Evolutionary conservation across 1,140 invertebrate genomes (phyloP).

Genomic region (Wiebesia pumilae): DNA sequence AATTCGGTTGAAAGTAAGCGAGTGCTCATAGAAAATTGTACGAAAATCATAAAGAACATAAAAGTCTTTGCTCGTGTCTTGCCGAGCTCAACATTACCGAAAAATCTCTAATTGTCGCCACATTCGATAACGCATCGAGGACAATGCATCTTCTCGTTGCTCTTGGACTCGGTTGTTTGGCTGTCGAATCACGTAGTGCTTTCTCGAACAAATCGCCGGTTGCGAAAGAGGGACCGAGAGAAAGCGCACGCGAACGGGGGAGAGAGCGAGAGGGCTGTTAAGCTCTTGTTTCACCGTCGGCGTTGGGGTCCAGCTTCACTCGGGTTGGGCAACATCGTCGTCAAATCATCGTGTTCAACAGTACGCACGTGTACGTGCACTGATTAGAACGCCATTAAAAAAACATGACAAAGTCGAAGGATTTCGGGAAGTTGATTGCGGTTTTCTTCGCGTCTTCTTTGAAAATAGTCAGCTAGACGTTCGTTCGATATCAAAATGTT

Average conservation of each 20-base stretch:
- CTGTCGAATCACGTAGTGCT: slow-evolving; percentile 38
- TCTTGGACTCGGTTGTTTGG: slow-evolving; percentile 1
- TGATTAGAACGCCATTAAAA: not conserved
- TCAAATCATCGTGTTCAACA: slow-evolving; percentile 20
- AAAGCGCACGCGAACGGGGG: not conserved
- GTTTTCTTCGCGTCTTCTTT: not conserved
- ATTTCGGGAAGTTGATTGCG: not conserved
- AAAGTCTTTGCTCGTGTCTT: not conserved
- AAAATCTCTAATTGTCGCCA: not conserved
- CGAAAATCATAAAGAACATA: not conserved
- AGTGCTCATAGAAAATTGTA: too few relatives aligned
- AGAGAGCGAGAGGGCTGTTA: slow-evolving; percentile 12
- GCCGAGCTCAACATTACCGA: slow-evolving; percentile 19
- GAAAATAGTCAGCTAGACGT: not conserved
- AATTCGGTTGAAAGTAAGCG: too few relatives aligned
- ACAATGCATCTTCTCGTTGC: slow-evolving; percentile 37
- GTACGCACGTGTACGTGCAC: not conserved
- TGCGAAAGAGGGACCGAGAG: slow-evolving; percentile 2
- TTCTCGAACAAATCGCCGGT: slow-evolving; percentile 34
- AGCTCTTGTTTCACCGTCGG: slow-evolving; percentile 42
- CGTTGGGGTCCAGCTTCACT: not conserved
- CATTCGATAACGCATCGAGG: not conserved
- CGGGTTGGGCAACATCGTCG: slow-evolving; percentile 10
- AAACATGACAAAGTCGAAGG: not conserved
- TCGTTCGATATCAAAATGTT: not conserved